Evolutionary conservation across 2,888 invertebrate species (phyloP), one percentile per base, ranked within the genome.

Genomic region (Drosophila algonquin): DNA sequence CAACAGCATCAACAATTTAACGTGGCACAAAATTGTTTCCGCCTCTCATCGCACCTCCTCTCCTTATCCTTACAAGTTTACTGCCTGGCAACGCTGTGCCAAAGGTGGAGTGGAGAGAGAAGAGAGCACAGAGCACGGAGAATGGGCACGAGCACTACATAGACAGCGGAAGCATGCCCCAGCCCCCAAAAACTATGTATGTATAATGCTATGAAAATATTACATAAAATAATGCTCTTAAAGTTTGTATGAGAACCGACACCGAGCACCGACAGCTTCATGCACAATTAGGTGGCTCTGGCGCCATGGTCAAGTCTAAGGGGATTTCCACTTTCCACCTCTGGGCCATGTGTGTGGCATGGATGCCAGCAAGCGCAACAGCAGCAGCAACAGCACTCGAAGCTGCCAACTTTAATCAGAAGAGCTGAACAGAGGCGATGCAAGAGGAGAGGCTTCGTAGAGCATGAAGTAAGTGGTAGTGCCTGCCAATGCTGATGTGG

Each of bases 1-100:
- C 44, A 69, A 50, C 24, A 24, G 32, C 58, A 57, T 57, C 35
- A 52, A 16, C 51, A 52, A 27, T 64, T 67, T 57, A 40, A 32
- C 40, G 68, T 48, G 55, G 32, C 40, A 55, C 27, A 63, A 65
- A 65, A 27, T 21, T 12, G 55, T 45, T 44, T 30, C 44, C 55
- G 16, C 35, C 58, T 24, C 59, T 56, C 58, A 55, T 21, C 14
- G 40, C 40, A 14, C 2, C 14, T 6, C 40, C 35, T 5, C 40
- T 40, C 40, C 14, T 35, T 12, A 6, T 6, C 40, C 40, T 0
- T 6, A 14, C 5, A 14, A 40, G 40, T 40, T 40, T 40, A 40
- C 40, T 2, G 40, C 40, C 12, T 40, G 40, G 40, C 40, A 40
- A 14, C 40, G 40, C 14, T 6, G 40, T 14, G 40, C 14, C 40